Conservation (phyloP, 2,888 invertebrate genomes). For the Leptinotarsa juncta region DNA sequence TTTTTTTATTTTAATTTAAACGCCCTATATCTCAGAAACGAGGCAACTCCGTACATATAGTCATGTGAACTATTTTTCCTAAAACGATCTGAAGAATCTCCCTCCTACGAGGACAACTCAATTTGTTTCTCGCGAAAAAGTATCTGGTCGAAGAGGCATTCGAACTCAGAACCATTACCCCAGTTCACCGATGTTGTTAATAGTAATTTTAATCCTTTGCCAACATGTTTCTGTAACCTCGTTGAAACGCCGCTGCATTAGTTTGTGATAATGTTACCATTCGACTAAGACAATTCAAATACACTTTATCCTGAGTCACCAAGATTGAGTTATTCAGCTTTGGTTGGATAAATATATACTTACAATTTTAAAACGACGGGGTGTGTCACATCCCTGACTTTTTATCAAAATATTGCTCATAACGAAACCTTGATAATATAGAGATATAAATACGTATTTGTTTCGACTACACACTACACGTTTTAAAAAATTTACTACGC, state of each 20-base stretch:
- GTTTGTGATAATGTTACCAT: not conserved
- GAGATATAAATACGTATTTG: not conserved
- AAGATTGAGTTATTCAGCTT: not conserved
- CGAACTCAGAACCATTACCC: no score
- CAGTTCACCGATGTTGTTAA: no score
- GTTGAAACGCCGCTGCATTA: not conserved
- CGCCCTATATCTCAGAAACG: no score
- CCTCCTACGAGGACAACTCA: no score
- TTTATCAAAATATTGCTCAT: constrained; percentile 3
- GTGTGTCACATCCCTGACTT: constrained; percentile 10
- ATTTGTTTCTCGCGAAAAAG: no score
- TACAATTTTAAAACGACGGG: not conserved
- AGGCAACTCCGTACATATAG: no score
- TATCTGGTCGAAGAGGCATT: no score
- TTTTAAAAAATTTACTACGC: not conserved
- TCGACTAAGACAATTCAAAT: not conserved
- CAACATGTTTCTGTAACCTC: no score
- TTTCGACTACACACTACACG: constrained; percentile 7
- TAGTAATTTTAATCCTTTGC: no score
- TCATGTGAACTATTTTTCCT: no score
- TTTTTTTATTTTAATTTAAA: no score
- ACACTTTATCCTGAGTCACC: not conserved
- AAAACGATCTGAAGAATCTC: no score
- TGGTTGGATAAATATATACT: not conserved
- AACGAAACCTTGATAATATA: not conserved